Evolutionary conservation across 2,797 vertebrate species (phyloP), one percentile per base, ranked within the genome.

Genomic region (Huso huso): DNA sequence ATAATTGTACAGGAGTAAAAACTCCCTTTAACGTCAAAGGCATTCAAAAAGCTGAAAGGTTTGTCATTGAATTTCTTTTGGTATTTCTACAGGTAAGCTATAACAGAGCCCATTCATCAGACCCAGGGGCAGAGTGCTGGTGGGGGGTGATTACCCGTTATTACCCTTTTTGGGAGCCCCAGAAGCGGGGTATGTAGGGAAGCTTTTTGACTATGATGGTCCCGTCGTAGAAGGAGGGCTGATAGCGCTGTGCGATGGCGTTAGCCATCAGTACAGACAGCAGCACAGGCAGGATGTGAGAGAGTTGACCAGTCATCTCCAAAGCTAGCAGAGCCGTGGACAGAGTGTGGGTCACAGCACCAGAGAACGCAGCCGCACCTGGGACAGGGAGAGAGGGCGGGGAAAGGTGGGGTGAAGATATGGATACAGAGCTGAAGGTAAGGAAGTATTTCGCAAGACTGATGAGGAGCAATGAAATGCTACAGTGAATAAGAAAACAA

Each of bases 311-410:
- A 0, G 93, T 98, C 74, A 92, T 67, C 82, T 99, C 96, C 0
- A 96, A 77, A 13, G 86, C 94, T 84, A 97, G 78, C 57, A 99
- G 77, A 0, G 93, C 92, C 0, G 95, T 95, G 68, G 96, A 98
- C 70, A 98, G 71, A 0, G 88, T 81, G 74, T 98, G 91, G 10
- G 95, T 98, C 70, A 93, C 93, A 0, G 93, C 91, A n/a, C 95
- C 95, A 0, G 95, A 88, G 63, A 94, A 92, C 0, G 96, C 94
- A 0, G 95, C 95, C 0, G 95, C 95, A 1, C 96, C 96, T 99
- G 65, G 0, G 0, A 8, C 8, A 6, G 13, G 1, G 10, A 8
- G 48, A 8, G 49, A 64, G 7, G 48, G 13, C 6, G 50, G 23
- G 2, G 23, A 37, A 2, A 37, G 23, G 23, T 37, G 23, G 23